Evolutionary conservation across 2,113 vertebrate genomes (phyloP).

Genomic region (western clawed frog (Xenopus tropicalis)): UCB_Xtro_10.0 CM004444.2:135210501-135211000

Average conservation of each 20-base stretch:
- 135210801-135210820: conserved; percentile 68
- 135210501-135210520: too few species aligned
- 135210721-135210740: conserved; percentile 60
- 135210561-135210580: too few species aligned
- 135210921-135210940: conserved; percentile 55
- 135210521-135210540: too few species aligned
- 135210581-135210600: background rate
- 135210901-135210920: conserved; percentile 76
- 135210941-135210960: conserved; percentile 55
- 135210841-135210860: conserved; percentile 55
- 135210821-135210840: conserved; percentile 30
- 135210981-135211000: conserved; percentile 82
- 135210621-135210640: conserved; percentile 85
- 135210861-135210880: conserved; percentile 63
- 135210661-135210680: conserved; percentile 78
- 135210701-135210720: conserved; percentile 66
- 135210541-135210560: too few species aligned
- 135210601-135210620: conserved; percentile 57
- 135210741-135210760: conserved; percentile 67
- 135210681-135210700: conserved; percentile 63
- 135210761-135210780: conserved; percentile 65
- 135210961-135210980: conserved; percentile 74
- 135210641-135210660: conserved; percentile 88
- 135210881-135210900: conserved; percentile 66
- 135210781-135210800: conserved; percentile 87